Percentiles rank a stretch among this genome's conserved stretches.
Evolutionary conservation across 2,113 vertebrate species (phyloP).

Genomic region (Manacus vitellinus): DNA sequence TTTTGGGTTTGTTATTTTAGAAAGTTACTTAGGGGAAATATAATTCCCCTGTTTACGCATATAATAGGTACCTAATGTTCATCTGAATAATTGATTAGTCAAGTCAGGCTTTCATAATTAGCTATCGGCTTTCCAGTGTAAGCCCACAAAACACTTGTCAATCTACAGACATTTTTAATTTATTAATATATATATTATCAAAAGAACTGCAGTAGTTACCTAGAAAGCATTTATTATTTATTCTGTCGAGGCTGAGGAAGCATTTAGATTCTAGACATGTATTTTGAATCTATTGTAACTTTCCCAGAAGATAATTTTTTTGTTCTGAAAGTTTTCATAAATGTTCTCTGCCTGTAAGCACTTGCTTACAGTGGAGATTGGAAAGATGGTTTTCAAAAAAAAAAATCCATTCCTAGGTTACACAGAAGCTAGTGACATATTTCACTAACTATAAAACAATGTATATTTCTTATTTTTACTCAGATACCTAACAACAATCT

Average conservation of each 20-base stretch:
- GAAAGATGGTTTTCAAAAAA: not conserved
- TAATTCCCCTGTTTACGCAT: conserved; percentile 80
- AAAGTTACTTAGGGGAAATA: conserved; percentile 82
- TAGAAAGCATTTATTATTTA: conserved; percentile 62
- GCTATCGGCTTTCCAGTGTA: conserved; percentile 85
- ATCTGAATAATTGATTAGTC: conserved; percentile 96
- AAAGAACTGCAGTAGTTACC: conserved; percentile 46
- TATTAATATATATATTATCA: conserved; percentile 68
- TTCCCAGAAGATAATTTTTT: conserved; percentile 36
- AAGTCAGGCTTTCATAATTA: conserved; percentile 89
- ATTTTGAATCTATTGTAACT: conserved; percentile 22
- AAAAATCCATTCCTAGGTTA: not conserved
- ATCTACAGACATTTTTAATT: conserved; percentile 63
- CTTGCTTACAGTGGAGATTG: not conserved
- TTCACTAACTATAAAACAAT: not conserved
- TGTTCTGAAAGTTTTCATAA: conserved; percentile 14
- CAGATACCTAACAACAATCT: not conserved
- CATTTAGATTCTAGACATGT: not conserved
- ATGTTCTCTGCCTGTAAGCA: not conserved
- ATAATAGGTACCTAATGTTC: conserved; percentile 89
- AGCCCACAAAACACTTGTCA: conserved; percentile 77
- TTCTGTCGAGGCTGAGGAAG: not conserved
- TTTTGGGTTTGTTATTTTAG: conserved; percentile 55
- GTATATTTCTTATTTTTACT: not conserved
- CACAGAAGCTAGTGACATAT: not conserved